Evolutionary conservation across 2,888 invertebrate genomes (phyloP).

Genomic region (Frankliniella intonsa): DNA sequence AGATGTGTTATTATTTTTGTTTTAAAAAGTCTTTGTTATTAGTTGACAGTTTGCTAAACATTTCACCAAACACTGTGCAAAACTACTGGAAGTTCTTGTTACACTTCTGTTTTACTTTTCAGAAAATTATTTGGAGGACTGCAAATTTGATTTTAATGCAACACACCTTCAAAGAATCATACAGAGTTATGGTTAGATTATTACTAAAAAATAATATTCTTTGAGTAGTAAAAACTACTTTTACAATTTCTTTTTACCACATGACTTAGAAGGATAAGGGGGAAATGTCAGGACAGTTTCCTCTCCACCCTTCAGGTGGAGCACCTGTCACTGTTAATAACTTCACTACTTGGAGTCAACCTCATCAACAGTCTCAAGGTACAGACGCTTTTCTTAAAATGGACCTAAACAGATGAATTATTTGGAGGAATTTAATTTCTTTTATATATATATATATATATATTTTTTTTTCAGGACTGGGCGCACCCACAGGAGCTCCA

Average conservation of each 20-base stretch:
- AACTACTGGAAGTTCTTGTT: neutral
- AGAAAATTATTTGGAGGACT: neutral
- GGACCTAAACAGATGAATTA: neutral
- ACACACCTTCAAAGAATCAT: neutral
- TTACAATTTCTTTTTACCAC: neutral
- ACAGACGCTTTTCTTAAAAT: neutral
- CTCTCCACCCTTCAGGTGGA: neutral
- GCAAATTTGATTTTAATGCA: neutral
- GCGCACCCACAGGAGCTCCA: neutral
- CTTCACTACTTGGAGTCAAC: neutral
- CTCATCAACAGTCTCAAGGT: conserved; percentile 1
- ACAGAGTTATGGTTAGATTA: neutral
- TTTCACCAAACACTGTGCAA: neutral
- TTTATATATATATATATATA: neutral
- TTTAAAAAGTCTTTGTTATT: neutral
- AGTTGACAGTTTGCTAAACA: neutral
- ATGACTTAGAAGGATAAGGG: neutral
- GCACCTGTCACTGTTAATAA: neutral
- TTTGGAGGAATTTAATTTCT: neutral
- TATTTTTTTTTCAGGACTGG: neutral
- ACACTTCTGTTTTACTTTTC: neutral
- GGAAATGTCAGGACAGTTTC: neutral
- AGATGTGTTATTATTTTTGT: neutral
- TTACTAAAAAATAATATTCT: neutral
- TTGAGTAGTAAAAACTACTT: neutral